phyloP scores from a whole-genome alignment of 2,113 vertebrate species.

The Pholis gunnellus region DNA sequence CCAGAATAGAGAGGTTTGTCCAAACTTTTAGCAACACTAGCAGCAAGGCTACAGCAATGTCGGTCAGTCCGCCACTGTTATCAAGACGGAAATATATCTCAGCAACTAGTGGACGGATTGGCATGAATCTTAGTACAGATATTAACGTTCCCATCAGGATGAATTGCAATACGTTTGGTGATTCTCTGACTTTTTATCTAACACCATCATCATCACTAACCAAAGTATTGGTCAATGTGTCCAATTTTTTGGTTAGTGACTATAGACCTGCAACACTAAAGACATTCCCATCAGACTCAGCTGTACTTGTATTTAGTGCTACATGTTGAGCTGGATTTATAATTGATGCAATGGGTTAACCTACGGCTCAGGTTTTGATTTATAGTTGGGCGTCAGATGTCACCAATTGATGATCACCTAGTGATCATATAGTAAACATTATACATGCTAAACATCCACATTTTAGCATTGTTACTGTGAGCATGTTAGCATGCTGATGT shows the following conservation, averaged over 20 bases:
- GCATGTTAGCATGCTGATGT: background rate
- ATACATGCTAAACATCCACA: background rate
- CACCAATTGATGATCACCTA: background rate
- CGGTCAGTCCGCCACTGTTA: background rate
- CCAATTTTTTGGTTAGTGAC: background rate
- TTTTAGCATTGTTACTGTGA: background rate
- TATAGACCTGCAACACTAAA: background rate
- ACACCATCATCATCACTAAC: background rate
- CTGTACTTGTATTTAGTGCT: background rate
- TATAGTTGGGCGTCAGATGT: background rate
- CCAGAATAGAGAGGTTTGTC: conserved; percentile 56
- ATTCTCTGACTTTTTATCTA: background rate
- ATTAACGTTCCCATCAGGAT: background rate
- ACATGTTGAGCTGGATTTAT: background rate
- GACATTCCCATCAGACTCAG: background rate
- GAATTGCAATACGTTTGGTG: background rate
- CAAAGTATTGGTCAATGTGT: background rate
- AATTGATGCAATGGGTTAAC: background rate
- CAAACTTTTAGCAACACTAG: background rate
- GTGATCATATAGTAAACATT: background rate
- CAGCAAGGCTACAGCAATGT: background rate
- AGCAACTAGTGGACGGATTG: background rate
- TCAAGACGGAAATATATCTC: background rate
- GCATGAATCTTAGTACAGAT: background rate
- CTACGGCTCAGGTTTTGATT: background rate